Conservation (phyloP, 2,797 vertebrate species). For the Zalophus californianus region DNA sequence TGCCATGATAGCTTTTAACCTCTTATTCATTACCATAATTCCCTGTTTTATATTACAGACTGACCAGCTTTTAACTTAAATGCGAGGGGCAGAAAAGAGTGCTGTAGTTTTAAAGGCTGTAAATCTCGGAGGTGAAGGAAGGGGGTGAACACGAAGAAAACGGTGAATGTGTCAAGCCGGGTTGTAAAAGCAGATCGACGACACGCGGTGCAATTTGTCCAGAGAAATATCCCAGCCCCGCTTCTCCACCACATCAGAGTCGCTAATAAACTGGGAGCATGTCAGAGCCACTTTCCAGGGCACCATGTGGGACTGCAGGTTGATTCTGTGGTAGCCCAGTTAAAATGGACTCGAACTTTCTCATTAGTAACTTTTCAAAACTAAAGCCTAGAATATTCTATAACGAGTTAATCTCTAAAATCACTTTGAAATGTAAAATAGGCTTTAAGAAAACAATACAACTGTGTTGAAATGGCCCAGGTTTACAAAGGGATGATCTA, state of each 20-base stretch:
- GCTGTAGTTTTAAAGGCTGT: constrained; percentile 65
- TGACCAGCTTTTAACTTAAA: constrained; percentile 74
- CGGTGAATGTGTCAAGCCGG: constrained; percentile 61
- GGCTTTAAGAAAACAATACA: not conserved
- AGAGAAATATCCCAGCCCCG: constrained; percentile 35
- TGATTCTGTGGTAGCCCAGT: not conserved
- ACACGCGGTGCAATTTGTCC: constrained; percentile 57
- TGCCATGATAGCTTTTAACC: constrained; percentile 67
- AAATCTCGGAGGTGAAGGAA: constrained; percentile 72
- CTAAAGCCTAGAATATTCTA: not conserved
- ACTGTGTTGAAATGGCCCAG: not conserved
- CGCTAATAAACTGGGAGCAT: constrained; percentile 45
- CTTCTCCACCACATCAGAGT: not conserved
- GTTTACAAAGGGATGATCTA: not conserved
- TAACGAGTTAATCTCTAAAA: not conserved
- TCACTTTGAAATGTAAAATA: not conserved
- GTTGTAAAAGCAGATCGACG: constrained; percentile 73
- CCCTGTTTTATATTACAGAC: constrained; percentile 78
- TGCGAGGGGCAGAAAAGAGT: constrained; percentile 72
- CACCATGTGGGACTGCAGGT: not conserved
- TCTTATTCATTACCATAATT: constrained; percentile 72
- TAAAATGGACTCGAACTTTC: not conserved
- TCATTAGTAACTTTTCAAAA: not conserved
- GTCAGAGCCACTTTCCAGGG: not conserved
- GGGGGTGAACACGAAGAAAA: constrained; percentile 57